Base-by-base conservation (phyloP, 2,888 invertebrate species). In the Didymodactylos carnosus region DNA sequence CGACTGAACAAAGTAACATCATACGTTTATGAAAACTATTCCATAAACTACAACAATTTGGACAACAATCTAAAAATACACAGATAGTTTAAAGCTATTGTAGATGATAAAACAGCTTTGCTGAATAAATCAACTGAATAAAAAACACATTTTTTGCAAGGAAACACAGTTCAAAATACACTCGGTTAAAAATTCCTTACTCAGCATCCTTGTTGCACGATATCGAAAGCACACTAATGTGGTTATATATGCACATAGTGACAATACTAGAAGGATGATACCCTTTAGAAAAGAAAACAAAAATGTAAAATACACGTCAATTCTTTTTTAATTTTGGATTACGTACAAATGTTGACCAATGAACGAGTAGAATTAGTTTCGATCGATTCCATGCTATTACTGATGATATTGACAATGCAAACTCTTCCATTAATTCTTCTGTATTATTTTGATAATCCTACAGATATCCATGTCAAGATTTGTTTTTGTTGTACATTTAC, bases 391-490 rank as follows among this genome's bases (percentile, higher is more conserved):
- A 62, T 62, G n/a, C 35, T 35, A n/a, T 62, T 62, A n/a, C n/a
- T n/a, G 62, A 35, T 35, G 62, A 11, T 35, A 35, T 62, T n/a
- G 35, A 4, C 8, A 74, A 35, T 3, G 71, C 40, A 69, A 74
- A 74, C n/a, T 74, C 43, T 40, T 74, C 53, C n/a, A 39, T 53
- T 27, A 3, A 35, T 27, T 53, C 29, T 27, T 51, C 13, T 10
- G 14, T 27, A 46, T 74, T 74, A 25, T 69, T 69, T 41, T 69
- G 29, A 25, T 71, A 29, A 74, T 74, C 74, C 39, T 40, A 46
- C 46, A 46, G 46, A 46, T 46, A n/a, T n/a, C n/a, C n/a, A n/a
- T n/a, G 46, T 16, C 19, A 46, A 16, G 46, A 46, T 16, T 19
- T 16, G 16, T 46, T 16, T 19, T 19, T 19, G 16, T 16, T 46